Evolutionary conservation across 2,888 invertebrate species (phyloP), one percentile per base, ranked within the genome.

Genomic region (Ochropleura plecta): DNA sequence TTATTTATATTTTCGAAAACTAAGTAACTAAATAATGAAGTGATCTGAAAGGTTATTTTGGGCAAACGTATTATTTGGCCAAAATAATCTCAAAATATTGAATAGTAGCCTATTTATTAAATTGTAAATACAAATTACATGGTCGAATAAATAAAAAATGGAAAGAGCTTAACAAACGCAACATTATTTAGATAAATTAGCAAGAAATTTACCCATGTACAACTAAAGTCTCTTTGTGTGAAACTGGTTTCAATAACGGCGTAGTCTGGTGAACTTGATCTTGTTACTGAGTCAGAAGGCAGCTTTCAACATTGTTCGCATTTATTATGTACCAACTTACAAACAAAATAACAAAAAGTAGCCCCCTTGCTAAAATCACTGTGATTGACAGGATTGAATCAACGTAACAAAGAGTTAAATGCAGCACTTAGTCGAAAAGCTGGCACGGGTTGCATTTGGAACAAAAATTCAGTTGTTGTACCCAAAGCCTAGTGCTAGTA

Each of bases 371-470:
- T 44, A 73, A 40, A 53, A 44, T 60, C 2, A 20, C 20, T 74
- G n/a, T 48, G 75, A 65, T 74, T 60, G 60, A 55, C 60, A 44
- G 53, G 14, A 55, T 60, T 42, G 59, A 14, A 44, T 64, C 30
- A 74, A 30, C 1, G 6, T 53, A n/a, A 40, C 40, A 75, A 62
- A 65, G n/a, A 65, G 18, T 10, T 81, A 6, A 46, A 46, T 9
- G 53, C 49, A 81, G 53, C 57, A 65, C 6, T 60, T 18, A 10
- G 14, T 30, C 42, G 53, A 59, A 81, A 74, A 42, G 51, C 8
- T 7, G 51, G 16, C 20, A 7, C 9, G 16, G 5, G n/a, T 66
- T 9, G 0, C 12, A 3, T 16, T 44, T 49, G 55, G 18, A 7
- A 16, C 12, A n/a, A 42, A 14, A 30, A 40, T n/a, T 16, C 49